Evolutionary conservation across 2,113 vertebrate species (phyloP).

Genomic region (Amphiprion percula): DNA sequence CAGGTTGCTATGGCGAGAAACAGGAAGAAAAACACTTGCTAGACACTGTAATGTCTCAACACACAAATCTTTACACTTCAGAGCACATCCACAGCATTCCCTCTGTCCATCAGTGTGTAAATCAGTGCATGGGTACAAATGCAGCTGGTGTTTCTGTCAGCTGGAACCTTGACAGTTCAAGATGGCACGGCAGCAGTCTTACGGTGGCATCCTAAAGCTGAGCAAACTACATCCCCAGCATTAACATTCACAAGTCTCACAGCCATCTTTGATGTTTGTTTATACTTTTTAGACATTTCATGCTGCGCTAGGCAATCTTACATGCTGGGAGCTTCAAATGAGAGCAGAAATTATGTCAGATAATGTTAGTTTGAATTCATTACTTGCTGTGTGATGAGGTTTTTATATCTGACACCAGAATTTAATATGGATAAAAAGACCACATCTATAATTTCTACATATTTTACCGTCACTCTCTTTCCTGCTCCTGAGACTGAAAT

Average conservation of each 20-base stretch:
- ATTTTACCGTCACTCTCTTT: neutral
- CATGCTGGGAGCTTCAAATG: neutral
- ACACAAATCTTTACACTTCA: too few relatives aligned
- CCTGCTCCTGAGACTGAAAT: neutral
- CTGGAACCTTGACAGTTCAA: neutral
- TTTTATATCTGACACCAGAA: neutral
- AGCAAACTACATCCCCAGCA: too few relatives aligned
- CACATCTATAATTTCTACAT: neutral
- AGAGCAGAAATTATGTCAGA: neutral
- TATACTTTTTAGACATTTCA: neutral
- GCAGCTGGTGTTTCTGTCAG: neutral
- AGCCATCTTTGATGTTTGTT: too few relatives aligned
- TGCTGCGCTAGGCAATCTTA: neutral
- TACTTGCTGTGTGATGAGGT: neutral
- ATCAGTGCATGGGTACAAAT: neutral
- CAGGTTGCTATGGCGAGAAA: conserved; percentile 88
- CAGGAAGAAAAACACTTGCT: conserved; percentile 8
- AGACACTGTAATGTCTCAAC: neutral
- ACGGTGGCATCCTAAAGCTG: neutral
- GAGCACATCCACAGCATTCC: neutral
- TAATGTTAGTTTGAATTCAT: neutral
- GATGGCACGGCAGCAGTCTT: neutral
- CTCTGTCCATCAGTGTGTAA: neutral
- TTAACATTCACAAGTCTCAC: too few relatives aligned
- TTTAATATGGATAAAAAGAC: neutral